These are phyloP conservation scores for Ovis aries DNA, from an alignment of 2,113 vertebrate species.

Conservation along the genomic window DNA sequence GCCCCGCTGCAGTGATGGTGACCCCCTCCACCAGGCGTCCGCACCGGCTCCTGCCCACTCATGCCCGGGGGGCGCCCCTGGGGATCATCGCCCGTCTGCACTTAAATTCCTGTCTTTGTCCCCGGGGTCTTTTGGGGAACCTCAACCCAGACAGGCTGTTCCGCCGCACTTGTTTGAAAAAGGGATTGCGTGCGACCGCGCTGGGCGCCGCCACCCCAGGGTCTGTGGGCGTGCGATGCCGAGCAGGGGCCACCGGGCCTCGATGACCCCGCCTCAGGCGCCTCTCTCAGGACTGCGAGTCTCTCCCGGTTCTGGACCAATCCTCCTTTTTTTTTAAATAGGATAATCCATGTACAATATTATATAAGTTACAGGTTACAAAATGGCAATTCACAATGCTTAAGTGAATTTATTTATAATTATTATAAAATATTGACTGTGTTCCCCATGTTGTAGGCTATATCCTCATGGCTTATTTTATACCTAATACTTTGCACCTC, in stretches of 20 bases:
- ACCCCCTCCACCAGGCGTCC: accelerated
- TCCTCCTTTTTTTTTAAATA: too few relatives aligned
- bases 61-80: accelerated
- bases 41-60: accelerated
- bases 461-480: not conserved
- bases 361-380: not conserved
- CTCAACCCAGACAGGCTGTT: not conserved
- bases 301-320: not conserved
- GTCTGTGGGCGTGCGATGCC: accelerated
- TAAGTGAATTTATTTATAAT: not conserved
- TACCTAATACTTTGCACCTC: not conserved
- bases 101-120: not conserved
- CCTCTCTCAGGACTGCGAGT: not conserved
- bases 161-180: not conserved
- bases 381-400: not conserved
- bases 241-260: not conserved
- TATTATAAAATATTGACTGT: not conserved
- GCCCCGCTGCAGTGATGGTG: accelerated
- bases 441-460: not conserved
- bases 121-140: not conserved
- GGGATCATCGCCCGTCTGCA: not conserved
- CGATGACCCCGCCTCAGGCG: accelerated
- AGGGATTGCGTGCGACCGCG: accelerated
- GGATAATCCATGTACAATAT: not conserved
- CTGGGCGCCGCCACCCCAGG: accelerated